Percentiles rank a stretch among this genome's conserved stretches.
phyloP scores from a whole-genome alignment of 92 coral and sea anemone genomes.

The Phenganax subtilis region DNA sequence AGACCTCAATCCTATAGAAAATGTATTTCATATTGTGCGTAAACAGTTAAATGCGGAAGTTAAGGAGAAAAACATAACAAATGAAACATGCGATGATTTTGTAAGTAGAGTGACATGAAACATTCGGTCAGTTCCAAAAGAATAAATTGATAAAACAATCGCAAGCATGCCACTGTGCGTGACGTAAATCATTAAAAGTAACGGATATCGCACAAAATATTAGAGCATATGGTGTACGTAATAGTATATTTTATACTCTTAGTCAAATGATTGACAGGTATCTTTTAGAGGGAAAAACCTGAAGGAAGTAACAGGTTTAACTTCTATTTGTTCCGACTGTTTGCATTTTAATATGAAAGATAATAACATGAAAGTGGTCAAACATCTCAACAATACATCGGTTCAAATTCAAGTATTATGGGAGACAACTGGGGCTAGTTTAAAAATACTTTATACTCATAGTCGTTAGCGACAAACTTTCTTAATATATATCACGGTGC shows the following conservation, averaged over 20 bases:
- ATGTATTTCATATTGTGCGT: not conserved
- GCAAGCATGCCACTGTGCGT: not conserved
- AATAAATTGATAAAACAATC: too few species aligned
- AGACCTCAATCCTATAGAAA: not conserved
- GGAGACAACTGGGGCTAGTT: too few species aligned
- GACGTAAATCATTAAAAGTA: not conserved
- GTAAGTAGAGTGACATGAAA: not conserved
- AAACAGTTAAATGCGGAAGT: not conserved
- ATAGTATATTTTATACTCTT: not conserved
- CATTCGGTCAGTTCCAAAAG: too few species aligned
- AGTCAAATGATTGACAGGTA: not conserved
- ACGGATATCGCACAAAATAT: conserved; percentile 13
- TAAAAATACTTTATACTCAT: too few species aligned
- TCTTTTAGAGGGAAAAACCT: too few species aligned
- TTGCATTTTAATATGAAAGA: too few species aligned
- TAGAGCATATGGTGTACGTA: not conserved
- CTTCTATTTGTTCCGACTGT: too few species aligned
- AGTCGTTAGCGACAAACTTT: too few species aligned
- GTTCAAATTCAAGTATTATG: too few species aligned
- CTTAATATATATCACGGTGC: not conserved
- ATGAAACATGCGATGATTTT: not conserved
- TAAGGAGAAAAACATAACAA: not conserved
- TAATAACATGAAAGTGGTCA: too few species aligned
- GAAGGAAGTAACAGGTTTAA: too few species aligned
- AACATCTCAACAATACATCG: too few species aligned